Percentiles rank a stretch among this genome's conserved stretches.
These are phyloP conservation scores for Orientallactaga sibirica DNA, from an alignment of 2,797 vertebrate species.

Conservation along the genomic window DNA sequence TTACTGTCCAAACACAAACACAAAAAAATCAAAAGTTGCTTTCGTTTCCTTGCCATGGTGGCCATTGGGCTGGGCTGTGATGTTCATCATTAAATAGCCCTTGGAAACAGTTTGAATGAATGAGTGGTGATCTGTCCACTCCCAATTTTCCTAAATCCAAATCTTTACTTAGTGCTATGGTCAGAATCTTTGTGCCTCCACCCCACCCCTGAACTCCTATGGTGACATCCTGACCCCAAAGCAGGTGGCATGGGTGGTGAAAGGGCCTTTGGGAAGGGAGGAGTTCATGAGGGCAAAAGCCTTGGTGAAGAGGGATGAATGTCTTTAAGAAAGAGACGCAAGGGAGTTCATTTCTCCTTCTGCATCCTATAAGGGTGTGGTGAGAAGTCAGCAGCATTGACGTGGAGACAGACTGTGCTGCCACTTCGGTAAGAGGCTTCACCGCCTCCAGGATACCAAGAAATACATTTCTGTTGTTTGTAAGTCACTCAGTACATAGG, in stretches of 20 bases:
- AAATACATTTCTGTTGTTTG: neutral
- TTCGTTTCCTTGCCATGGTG: neutral
- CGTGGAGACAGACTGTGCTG: neutral
- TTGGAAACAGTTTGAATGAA: slow-evolving; percentile 5
- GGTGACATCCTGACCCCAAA: neutral
- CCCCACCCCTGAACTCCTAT: neutral
- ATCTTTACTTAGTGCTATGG: neutral
- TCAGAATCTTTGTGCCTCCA: neutral
- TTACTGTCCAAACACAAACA: neutral
- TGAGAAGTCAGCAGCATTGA: neutral
- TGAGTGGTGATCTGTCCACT: neutral
- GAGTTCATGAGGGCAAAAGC: neutral
- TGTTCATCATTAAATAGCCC: neutral
- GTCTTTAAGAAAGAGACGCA: neutral
- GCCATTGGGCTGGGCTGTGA: neutral
- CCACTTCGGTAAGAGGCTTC: neutral
- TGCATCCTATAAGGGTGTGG: neutral
- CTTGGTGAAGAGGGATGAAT: neutral
- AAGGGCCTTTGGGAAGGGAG: neutral
- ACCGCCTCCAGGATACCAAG: neutral
- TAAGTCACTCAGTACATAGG: neutral
- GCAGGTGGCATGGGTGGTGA: neutral
- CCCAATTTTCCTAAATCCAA: neutral
- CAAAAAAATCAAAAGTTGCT: neutral
- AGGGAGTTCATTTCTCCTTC: neutral